phyloP scores from a whole-genome alignment of 2,113 vertebrate species.

The Athene cunicularia region DNA sequence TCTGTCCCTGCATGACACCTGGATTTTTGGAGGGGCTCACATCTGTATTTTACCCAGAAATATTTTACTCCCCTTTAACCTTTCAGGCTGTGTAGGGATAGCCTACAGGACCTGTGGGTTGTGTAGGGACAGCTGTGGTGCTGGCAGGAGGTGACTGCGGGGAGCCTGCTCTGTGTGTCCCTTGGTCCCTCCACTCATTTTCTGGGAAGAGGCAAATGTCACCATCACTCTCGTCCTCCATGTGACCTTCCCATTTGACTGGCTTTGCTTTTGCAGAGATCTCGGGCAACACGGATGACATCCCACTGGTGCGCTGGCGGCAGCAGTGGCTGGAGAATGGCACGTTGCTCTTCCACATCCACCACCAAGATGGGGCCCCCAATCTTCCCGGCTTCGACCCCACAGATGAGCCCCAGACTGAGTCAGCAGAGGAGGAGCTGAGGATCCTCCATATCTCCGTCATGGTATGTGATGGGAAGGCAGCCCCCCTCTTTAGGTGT shows the following conservation, averaged over 20 bases:
- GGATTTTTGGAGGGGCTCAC: not conserved
- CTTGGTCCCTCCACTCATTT: not conserved
- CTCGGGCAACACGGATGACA: constrained; percentile 95
- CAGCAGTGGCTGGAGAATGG: constrained; percentile 99
- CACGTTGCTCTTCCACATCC: constrained; percentile 96
- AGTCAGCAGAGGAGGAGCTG: constrained; percentile 92
- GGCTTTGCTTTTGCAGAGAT: constrained; percentile 83
- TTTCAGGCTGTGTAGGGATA: not conserved
- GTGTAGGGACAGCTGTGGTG: not conserved
- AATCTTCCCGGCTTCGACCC: constrained; percentile 85
- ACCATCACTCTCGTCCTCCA: not conserved
- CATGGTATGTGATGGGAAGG: constrained; percentile 82
- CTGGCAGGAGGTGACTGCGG: not conserved
- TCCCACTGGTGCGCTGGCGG: constrained; percentile 95
- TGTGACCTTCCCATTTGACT: rapidly evolving
- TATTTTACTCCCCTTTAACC: not conserved
- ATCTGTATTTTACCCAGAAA: not conserved
- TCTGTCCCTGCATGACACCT: not conserved
- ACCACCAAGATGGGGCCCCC: constrained; percentile 92
- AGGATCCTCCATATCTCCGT: constrained; percentile 98
- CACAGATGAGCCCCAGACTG: constrained; percentile 87
- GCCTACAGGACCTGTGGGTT: not conserved
- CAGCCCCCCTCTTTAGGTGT: not conserved
- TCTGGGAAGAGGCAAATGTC: not conserved
- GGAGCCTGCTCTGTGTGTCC: not conserved